A percentile compares a stretch with the other conserved stretches of the same genome.
phyloP scores from a whole-genome alignment of 2,113 vertebrate genomes.

The Microtus pennsylvanicus region DNA sequence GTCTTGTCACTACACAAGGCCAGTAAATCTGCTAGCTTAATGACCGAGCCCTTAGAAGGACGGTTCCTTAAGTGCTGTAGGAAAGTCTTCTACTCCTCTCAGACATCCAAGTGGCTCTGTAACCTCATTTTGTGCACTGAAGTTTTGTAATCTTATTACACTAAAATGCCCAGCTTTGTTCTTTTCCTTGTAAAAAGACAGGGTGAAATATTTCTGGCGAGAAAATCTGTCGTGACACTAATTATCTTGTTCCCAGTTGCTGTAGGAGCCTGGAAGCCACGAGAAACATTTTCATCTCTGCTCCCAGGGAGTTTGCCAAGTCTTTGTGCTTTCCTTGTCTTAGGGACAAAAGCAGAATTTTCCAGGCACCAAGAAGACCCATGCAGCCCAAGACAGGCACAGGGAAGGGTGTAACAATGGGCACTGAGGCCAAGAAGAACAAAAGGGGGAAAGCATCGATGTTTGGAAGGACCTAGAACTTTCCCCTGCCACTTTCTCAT shows the following conservation, averaged over 20 bases:
- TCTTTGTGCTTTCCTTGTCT: conserved; percentile 24
- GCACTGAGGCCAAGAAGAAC: neutral
- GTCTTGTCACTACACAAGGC: neutral
- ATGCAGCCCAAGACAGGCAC: neutral
- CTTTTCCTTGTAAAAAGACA: neutral
- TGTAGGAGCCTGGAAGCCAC: neutral
- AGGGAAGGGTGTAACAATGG: neutral
- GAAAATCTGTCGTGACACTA: conserved; percentile 2
- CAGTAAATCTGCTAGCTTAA: neutral
- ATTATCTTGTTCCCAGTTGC: conserved; percentile 5
- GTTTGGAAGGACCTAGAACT: neutral
- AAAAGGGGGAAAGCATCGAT: too few species aligned
- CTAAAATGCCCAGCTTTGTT: conserved; percentile 1
- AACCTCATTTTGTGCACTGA: neutral
- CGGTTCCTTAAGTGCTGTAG: neutral
- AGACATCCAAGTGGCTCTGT: neutral
- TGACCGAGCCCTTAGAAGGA: neutral
- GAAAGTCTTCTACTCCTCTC: neutral
- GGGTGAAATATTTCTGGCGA: conserved; percentile 18
- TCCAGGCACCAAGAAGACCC: neutral
- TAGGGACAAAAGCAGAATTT: conserved; percentile 31
- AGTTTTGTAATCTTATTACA: conserved; percentile 6
- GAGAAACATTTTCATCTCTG: neutral
- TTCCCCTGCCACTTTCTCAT: neutral
- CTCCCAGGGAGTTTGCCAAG: neutral